Conservation (phyloP, 1,140 invertebrate genomes). For the Plutomurus gul region DNA sequence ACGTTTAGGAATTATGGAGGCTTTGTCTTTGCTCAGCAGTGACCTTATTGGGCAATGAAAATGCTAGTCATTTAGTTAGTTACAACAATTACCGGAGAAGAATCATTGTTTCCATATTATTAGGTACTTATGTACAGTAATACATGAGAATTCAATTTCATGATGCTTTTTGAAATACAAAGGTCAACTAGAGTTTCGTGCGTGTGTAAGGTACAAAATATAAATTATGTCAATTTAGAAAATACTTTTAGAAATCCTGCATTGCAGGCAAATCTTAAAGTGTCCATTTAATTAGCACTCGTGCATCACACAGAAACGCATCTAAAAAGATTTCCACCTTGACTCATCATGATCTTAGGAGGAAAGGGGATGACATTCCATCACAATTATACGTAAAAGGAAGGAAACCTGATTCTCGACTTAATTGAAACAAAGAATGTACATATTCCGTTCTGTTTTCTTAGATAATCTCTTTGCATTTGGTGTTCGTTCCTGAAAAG, state of each 20-base stretch:
- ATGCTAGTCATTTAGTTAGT: background rate
- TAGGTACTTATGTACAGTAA: no score
- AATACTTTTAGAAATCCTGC: no score
- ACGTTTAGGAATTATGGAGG: background rate
- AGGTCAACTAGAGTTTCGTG: no score
- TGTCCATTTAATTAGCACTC: no score
- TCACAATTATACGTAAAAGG: slow-evolving; percentile 17
- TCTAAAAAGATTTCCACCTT: slow-evolving; percentile 3
- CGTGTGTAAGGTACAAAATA: no score
- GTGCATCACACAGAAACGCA: background rate
- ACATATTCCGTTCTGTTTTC: background rate
- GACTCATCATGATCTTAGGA: slow-evolving; percentile 7
- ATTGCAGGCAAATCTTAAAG: no score
- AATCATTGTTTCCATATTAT: no score
- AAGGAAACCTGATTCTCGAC: slow-evolving; percentile 21
- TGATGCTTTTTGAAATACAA: no score
- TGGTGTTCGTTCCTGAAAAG: background rate
- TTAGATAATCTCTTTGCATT: slow-evolving; percentile 19
- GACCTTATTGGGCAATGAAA: background rate
- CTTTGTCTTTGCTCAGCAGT: background rate
- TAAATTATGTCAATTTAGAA: no score
- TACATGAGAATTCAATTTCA: no score
- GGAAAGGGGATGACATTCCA: slow-evolving; percentile 18
- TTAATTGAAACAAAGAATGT: slow-evolving; percentile 23
- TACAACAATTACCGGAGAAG: background rate